Conservation (phyloP, 2,113 vertebrate species). For the Crypturellus undulatus region DNA sequence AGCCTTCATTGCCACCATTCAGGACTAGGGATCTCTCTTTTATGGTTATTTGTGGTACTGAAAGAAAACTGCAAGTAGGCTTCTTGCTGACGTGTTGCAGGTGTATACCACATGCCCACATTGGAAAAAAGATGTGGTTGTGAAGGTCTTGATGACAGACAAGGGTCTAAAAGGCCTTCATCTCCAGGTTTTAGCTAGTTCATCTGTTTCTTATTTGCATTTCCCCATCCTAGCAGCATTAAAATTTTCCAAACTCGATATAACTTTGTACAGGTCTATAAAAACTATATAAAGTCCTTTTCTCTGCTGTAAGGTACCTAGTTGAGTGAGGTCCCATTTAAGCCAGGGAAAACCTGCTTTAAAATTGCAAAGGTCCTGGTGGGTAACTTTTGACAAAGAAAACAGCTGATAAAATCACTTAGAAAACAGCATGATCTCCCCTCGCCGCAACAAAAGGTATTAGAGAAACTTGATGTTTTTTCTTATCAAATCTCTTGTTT, state of each 20-base stretch:
- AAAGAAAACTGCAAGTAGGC: constrained; percentile 48
- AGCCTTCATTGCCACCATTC: constrained; percentile 28
- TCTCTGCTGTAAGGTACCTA: background rate
- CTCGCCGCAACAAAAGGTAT: background rate
- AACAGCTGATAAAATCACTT: background rate
- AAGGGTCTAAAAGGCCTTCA: constrained; percentile 56
- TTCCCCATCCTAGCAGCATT: background rate
- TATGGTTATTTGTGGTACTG: constrained; percentile 5
- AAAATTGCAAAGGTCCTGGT: background rate
- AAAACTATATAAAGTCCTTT: background rate
- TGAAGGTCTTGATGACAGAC: constrained; percentile 66
- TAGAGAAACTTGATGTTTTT: background rate
- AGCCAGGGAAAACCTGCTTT: background rate
- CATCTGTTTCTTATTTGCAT: constrained; percentile 54
- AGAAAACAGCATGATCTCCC: background rate
- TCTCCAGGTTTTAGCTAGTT: constrained; percentile 29
- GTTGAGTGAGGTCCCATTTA: background rate
- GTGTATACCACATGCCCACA: constrained; percentile 70
- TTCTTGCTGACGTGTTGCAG: constrained; percentile 56
- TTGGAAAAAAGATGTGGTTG: constrained; percentile 11
- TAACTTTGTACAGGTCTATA: background rate
- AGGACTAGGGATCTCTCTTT: background rate
- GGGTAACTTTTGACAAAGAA: background rate
- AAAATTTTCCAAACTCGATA: background rate
- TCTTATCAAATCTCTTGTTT: background rate